phyloP scores from a whole-genome alignment of 2,113 vertebrate genomes.

The Danionella cerebrum region DNA sequence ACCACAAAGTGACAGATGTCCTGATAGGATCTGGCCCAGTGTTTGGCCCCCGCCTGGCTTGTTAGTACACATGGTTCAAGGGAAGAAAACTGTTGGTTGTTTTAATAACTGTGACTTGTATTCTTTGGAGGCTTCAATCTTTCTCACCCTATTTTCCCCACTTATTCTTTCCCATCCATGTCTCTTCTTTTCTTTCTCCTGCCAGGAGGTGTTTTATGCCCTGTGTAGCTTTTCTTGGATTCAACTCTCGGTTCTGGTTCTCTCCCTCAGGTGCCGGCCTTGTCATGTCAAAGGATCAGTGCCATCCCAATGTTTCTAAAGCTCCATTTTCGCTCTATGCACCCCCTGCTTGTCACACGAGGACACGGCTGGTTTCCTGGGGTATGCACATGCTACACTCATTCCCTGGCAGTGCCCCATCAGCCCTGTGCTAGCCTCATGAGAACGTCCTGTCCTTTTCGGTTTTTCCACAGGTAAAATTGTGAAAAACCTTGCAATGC shows the following conservation, averaged over 20 bases:
- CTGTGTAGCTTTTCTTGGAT: slow-evolving; percentile 39
- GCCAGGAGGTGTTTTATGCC: neutral
- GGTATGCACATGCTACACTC: slow-evolving; percentile 52
- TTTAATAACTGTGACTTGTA: slow-evolving; percentile 90
- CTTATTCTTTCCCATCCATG: slow-evolving; percentile 49
- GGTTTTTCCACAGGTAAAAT: slow-evolving; percentile 72
- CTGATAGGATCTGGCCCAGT: slow-evolving; percentile 81
- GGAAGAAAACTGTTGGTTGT: slow-evolving; percentile 57
- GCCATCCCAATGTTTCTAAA: slow-evolving; percentile 78
- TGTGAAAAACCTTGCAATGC: slow-evolving; percentile 67
- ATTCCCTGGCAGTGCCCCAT: slow-evolving; percentile 33
- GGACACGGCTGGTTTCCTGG: slow-evolving; percentile 77
- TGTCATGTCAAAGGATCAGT: slow-evolving; percentile 68
- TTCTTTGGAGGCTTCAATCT: slow-evolving; percentile 70
- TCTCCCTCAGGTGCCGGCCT: slow-evolving; percentile 69
- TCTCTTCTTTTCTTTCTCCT: slow-evolving; percentile 52
- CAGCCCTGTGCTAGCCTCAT: slow-evolving; percentile 51
- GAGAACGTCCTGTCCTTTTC: slow-evolving; percentile 63
- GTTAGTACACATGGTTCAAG: slow-evolving; percentile 77
- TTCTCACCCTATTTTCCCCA: slow-evolving; percentile 48
- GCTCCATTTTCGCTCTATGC: slow-evolving; percentile 77
- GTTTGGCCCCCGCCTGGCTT: slow-evolving; percentile 70
- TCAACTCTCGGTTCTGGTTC: slow-evolving; percentile 55
- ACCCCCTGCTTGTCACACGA: slow-evolving; percentile 75
- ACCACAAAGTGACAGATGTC: slow-evolving; percentile 91